Conservation (phyloP, 1,140 invertebrate species). For the Zelostemma sp. region DNA sequence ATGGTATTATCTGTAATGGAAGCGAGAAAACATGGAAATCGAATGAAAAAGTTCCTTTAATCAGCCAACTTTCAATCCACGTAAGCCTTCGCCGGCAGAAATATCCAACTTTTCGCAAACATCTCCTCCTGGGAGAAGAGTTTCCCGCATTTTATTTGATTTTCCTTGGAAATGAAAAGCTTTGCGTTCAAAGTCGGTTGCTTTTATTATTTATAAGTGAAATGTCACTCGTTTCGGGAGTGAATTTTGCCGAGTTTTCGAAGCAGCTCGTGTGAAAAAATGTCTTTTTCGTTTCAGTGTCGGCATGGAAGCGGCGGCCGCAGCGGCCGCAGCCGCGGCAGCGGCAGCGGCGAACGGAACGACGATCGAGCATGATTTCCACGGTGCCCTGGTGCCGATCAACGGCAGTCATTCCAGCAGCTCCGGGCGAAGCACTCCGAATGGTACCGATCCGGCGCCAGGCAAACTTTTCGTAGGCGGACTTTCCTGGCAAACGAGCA, state of each 20-base stretch:
- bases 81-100: slow-evolving; percentile 7
- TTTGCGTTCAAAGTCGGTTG: no score
- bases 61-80: slow-evolving; percentile 40
- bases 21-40: slow-evolving; percentile 6
- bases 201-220: no score
- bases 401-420: slow-evolving; percentile 75
- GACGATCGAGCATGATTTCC: slow-evolving; percentile 74
- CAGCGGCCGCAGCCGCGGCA: slow-evolving; percentile 53
- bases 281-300: slow-evolving; percentile 58
- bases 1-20: slow-evolving; percentile 56
- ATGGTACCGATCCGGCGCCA: slow-evolving; percentile 81
- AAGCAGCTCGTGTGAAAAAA: no score
- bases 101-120: not conserved
- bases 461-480: slow-evolving; percentile 93
- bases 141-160: not conserved
- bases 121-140: not conserved
- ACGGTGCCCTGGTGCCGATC: slow-evolving; percentile 73
- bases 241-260: no score
- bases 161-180: not conserved
- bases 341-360: slow-evolving; percentile 59
- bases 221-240: no score
- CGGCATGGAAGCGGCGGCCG: slow-evolving; percentile 67
- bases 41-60: not conserved
- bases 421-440: slow-evolving; percentile 82
- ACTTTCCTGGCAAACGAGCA: slow-evolving; percentile 91